Evolutionary conservation across 2,888 invertebrate genomes (phyloP).

Genomic region (Seira ritae): DNA sequence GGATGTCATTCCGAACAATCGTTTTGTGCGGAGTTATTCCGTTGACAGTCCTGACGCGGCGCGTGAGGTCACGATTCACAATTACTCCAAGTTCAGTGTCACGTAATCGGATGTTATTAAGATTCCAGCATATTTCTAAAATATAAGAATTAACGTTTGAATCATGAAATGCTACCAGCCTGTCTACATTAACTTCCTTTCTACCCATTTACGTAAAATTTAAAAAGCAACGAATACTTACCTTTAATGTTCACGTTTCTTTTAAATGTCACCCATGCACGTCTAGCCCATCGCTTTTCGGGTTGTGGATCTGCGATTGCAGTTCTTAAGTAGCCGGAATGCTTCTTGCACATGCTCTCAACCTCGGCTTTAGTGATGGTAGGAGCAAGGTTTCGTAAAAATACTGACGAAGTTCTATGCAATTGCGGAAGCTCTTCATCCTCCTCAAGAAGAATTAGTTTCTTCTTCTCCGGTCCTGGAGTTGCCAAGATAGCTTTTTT

Average conservation of each 20-base stretch:
- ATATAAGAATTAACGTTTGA: slow-evolving; percentile 12
- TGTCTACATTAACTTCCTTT: too few relatives aligned
- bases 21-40: slow-evolving; percentile 93
- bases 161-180: neutral
- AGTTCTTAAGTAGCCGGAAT: slow-evolving; percentile 94
- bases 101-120: slow-evolving; percentile 94
- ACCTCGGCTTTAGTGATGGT: slow-evolving; percentile 97
- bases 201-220: too few relatives aligned
- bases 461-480: slow-evolving; percentile 65
- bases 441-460: slow-evolving; percentile 56
- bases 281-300: slow-evolving; percentile 95
- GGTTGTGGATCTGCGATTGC: slow-evolving; percentile 98
- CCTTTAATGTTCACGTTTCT: slow-evolving; percentile 96
- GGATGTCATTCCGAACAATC: slow-evolving; percentile 93
- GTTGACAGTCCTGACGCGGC: slow-evolving; percentile 93
- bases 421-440: slow-evolving; percentile 77
- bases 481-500: slow-evolving; percentile 61
- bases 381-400: slow-evolving; percentile 97
- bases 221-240: slow-evolving; percentile 28
- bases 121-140: slow-evolving; percentile 96
- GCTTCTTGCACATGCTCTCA: slow-evolving; percentile 89
- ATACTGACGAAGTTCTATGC: slow-evolving; percentile 98
- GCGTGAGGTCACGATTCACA: slow-evolving; percentile 96
- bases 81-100: slow-evolving; percentile 96
- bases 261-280: slow-evolving; percentile 99